These are phyloP conservation scores for Esox niger DNA, from an alignment of 2,113 vertebrate genomes.

Conservation along the genomic window DNA sequence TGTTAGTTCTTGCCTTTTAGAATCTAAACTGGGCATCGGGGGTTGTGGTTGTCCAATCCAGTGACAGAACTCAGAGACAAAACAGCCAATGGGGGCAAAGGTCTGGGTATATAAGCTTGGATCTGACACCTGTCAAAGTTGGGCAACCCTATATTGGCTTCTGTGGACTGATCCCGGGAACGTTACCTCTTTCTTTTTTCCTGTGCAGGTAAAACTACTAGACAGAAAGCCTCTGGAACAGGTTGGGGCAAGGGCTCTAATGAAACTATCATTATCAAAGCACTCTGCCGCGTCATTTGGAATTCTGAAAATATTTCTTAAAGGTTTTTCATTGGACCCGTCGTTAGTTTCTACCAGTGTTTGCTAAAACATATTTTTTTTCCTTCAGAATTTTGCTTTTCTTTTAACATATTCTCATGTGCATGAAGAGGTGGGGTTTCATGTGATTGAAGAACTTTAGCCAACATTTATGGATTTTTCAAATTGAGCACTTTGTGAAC, in stretches of 20 bases:
- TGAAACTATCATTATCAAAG: constrained; percentile 3
- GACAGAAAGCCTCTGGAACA: constrained; percentile 4
- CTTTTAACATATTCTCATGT: neutral
- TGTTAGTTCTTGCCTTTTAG: constrained; percentile 73
- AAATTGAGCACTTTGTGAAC: too few relatives aligned
- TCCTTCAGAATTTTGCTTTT: neutral
- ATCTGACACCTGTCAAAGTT: constrained; percentile 65
- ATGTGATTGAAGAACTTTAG: too few relatives aligned
- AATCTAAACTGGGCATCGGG: constrained; percentile 52
- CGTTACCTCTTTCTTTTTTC: constrained; percentile 74
- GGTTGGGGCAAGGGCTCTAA: too few relatives aligned
- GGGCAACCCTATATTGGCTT: constrained; percentile 76
- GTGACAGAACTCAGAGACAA: constrained; percentile 27
- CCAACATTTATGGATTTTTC: too few relatives aligned
- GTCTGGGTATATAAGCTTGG: constrained; percentile 68
- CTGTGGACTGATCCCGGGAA: constrained; percentile 79
- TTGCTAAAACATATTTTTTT: constrained; percentile 14
- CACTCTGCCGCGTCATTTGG: neutral
- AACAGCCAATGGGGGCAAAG: constrained; percentile 61
- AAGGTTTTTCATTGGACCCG: constrained; percentile 13
- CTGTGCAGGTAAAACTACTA: constrained; percentile 70
- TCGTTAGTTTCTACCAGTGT: constrained; percentile 18
- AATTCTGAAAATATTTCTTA: too few relatives aligned
- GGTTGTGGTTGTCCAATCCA: constrained; percentile 58
- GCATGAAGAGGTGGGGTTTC: too few relatives aligned